Base-by-base conservation (phyloP, 2,113 vertebrate species). In the Lophius piscatorius region DNA sequence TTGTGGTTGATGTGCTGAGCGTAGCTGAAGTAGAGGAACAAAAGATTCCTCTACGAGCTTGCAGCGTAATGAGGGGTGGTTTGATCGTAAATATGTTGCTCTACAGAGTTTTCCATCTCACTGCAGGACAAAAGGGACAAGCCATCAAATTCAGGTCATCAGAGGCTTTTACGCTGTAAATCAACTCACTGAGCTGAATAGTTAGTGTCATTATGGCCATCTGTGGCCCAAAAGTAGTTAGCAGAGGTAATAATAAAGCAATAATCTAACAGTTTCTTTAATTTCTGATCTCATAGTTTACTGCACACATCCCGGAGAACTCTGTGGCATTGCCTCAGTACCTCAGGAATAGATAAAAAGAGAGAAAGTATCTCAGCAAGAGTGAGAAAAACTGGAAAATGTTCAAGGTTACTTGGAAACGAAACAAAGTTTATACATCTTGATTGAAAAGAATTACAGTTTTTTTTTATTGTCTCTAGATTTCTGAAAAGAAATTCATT, bases 131-230 rank as follows among this genome's bases (percentile, higher is more conserved):
- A 94, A 94, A 60, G 80, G 17, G 51, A 88, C 29, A 73, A 55
- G 72, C 72, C 55, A 73, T 86, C 72, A 68, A 92, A 88, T 92
- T 92, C 77, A 78, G 93, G 92, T 88, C 92, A 94, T 73, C 73
- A 78, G 80, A 74, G 81, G 78, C 82, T 72, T 70, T 66, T 85
- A 62, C 71, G 73, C 78, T 79, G 87, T 80, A 69, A 84, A 85
- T 84, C 80, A 76, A 81, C 80, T 84, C 78, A 73, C 78, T 80
- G 72, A 87, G 71, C 85, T 89, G 89, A 92, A 91, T 79, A 21
- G 55, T 67, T 90, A 85, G 80, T 81, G 78, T 85, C 85, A 83
- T 75, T 18, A 13, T 22, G 62, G 88, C 24, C 74, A 74, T 78
- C 61, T 76, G 66, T 51, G 59, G 69, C 58, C 62, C 52, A 70